Base-by-base conservation (phyloP, 2,797 vertebrate species). In the Numenius phaeopus region DNA sequence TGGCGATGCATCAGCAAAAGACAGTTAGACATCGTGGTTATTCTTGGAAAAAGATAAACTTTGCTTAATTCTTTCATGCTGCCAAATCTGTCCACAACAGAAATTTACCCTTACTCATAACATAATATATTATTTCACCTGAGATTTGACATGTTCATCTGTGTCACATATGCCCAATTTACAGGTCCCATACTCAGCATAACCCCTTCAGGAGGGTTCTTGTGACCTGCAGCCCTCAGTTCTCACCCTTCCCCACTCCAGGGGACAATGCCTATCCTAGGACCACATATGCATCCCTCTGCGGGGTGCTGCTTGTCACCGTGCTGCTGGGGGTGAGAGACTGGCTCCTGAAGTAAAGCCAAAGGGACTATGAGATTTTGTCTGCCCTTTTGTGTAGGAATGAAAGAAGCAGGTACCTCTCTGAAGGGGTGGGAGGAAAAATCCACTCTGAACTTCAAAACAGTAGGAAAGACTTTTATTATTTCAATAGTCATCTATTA, bases 261-360 rank as follows among this genome's bases (percentile, higher is more conserved):
- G 18, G 15, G 54, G 5, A 44, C 37, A 15, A 16, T 52, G 30
- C 24, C 29, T 65, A 5, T 10, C 3, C 2, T 0, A 0, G 46
- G 34, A 42, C 15, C 44, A 46, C 24, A 6, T 9, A 5, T 6
- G 0, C 2, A 3, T 14, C 26, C 46, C 9, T 40, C 34, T 30
- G 9, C 12, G 42, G 42, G 20, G 24, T 23, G 13, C 30, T 59
- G 42, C 32, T 14, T 0, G 17, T 32, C 40, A 62, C 71, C 26
- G 1, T 13, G 11, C 39, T 50, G 9, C 4, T 0, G 7, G 42
- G 32, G 16, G 5, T 16, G 32, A n/a, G 50, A 59, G 49, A 11
- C 10, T 10, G 55, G 30, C 30, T 12, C 29, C 10, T 4, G 52
- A 37, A 22, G 39, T 27, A 37, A 61, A 44, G 40, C 14, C 66